Evolutionary conservation across 2,888 invertebrate species (phyloP).

Genomic region (Parnassius smintheus): DNA sequence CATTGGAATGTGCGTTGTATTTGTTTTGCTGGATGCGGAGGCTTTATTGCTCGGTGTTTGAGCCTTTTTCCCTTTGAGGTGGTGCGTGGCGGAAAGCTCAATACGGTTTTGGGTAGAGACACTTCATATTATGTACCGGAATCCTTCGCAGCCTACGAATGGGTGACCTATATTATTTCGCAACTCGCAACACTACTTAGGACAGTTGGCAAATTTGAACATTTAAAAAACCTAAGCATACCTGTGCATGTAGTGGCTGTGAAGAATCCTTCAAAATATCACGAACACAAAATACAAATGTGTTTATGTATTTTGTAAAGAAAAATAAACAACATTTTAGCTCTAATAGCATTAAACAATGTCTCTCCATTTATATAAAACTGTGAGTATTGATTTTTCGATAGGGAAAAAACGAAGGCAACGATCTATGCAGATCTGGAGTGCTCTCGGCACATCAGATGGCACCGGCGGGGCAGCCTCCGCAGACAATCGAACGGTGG

Average conservation of each 20-base stretch:
- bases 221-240: not conserved
- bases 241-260: conserved; percentile 16
- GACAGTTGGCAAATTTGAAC: not conserved
- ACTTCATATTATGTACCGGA: conserved; percentile 71
- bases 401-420: conserved; percentile 81
- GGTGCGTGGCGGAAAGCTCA: conserved; percentile 69
- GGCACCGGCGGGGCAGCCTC: conserved; percentile 80
- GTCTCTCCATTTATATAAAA: conserved; percentile 72
- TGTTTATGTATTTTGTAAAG: conserved; percentile 27
- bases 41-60: conserved; percentile 77
- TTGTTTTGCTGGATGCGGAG: conserved; percentile 78
- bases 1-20: conserved; percentile 81
- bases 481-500: conserved; percentile 81
- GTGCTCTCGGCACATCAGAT: conserved; percentile 82
- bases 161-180: conserved; percentile 43
- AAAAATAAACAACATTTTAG: conserved; percentile 38
- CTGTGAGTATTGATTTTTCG: conserved; percentile 79
- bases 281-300: not conserved
- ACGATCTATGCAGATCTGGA: conserved; percentile 82
- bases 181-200: not conserved
- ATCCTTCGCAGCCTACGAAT: conserved; percentile 54
- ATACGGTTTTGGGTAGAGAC: conserved; percentile 68
- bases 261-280: not conserved
- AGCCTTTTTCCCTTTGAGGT: conserved; percentile 77
- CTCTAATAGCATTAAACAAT: conserved; percentile 66